Percentiles rank a stretch among this genome's conserved stretches.
Conservation (phyloP, 1,140 invertebrate genomes). For the Drosophila santomea region DNA sequence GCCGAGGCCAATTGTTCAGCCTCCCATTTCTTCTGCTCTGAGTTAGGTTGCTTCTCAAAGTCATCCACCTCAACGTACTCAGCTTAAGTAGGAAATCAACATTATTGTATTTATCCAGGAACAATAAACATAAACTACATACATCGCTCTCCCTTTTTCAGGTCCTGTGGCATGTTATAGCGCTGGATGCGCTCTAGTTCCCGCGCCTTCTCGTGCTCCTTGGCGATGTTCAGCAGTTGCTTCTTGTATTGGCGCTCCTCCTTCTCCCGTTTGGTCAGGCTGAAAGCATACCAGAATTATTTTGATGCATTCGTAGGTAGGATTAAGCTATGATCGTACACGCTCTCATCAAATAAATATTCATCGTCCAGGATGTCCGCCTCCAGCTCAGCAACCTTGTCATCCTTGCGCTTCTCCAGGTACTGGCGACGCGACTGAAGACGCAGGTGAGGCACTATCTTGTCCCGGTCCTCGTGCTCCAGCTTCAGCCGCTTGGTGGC, state of each 20-base stretch:
- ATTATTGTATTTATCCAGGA: too few relatives aligned
- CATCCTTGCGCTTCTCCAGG: constrained; percentile 97
- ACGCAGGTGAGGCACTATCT: constrained; percentile 94
- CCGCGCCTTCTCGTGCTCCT: constrained; percentile 97
- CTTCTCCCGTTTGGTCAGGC: constrained; percentile 94
- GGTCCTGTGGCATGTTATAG: constrained; percentile 96
- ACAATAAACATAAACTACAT: background rate
- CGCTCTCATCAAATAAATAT: constrained; percentile 95
- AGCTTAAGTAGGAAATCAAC: constrained; percentile 11
- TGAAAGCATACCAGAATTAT: constrained; percentile 58
- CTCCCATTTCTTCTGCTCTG: constrained; percentile 99
- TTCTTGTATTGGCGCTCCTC: constrained; percentile 95
- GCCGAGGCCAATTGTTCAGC: constrained; percentile 98
- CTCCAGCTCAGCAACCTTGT: constrained; percentile 98
- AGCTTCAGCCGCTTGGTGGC: constrained; percentile 96
- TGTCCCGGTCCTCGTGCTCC: constrained; percentile 93
- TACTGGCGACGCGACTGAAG: constrained; percentile 97
- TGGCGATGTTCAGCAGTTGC: constrained; percentile 94
- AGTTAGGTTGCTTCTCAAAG: constrained; percentile 93
- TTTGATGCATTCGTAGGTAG: too few relatives aligned
- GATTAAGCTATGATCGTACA: constrained; percentile 87
- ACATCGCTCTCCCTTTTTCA: constrained; percentile 88
- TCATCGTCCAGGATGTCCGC: constrained; percentile 98
- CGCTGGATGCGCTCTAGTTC: constrained; percentile 96
- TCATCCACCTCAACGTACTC: constrained; percentile 96